Evolutionary conservation across 2,113 vertebrate species (phyloP), one percentile per base, ranked within the genome.

Genomic region (Echinops telfairi): DNA sequence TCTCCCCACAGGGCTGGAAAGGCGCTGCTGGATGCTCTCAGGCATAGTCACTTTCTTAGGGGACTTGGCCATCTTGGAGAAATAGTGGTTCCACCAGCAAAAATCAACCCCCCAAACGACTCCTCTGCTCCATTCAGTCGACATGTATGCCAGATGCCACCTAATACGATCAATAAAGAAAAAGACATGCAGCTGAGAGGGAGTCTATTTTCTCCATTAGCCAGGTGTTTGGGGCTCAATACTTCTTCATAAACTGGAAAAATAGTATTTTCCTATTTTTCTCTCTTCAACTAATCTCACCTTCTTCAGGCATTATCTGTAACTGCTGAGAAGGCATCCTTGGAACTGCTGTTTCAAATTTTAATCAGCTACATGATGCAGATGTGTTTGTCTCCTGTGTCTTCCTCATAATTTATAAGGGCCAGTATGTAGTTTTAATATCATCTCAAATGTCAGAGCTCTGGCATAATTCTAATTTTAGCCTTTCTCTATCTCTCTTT

Each of bases 361-460:
- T 97, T 95, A 93, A 95, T 95, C 91, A 97, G 78, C 91, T 11
- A 3, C 4, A 16, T 0, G 62, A 96, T 95, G 57, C 81, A 85
- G 83, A 95, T 86, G 92, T 95, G 60, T 88, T 97, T 84, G 90
- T 97, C 97, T 95, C 93, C 93, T 33, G 38, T 14, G 91, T 96
- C 89, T 93, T n/a, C 36, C 57, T 95, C 27, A 4, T 95, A 94
- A 93, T 95, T 95, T 97, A 16, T 94, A 96, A 97, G 2, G 76
- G 93, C 76, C 92, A 88, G 88, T 89, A 86, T 81, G 71, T 95
- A 83, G 95, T 90, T 96, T 95, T 94, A 86, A 90, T 96, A 95
- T 93, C 92, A 79, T 93, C 62, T 83, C 90, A 95, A 97, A 97
- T 95, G 96, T 93, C 96, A 96, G 80, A 27, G 73, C 88, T 94